Base-by-base conservation (phyloP, 2,888 invertebrate genomes). In the Athalia circularis region DNA sequence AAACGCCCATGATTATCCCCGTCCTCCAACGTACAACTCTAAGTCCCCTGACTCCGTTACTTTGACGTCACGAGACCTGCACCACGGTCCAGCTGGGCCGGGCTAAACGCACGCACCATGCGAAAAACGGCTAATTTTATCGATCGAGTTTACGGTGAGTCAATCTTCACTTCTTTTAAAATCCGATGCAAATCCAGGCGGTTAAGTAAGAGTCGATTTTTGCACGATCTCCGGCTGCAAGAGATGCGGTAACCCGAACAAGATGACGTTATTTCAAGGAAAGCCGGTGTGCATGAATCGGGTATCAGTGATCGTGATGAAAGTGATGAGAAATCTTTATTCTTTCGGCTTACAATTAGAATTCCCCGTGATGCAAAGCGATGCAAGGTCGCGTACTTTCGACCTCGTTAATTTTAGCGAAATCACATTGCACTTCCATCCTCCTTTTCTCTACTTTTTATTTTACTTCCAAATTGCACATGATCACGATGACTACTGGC, bases 21-120 rank as follows among this genome's bases (percentile, higher is more conserved):
- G 6, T 11, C 61, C 1, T 61, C 13, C 61, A 13, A 6, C 13
- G 13, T 61, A n/a, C 52, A 68, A 29, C 7, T 43, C 64, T 29
- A 50, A 29, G 52, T 43, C 50, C 54, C 68, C 68, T 52, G 68
- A 43, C 50, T 43, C 68, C n/a, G 11, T n/a, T 50, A 83, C 29
- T 85, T 86, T 83, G 83, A 83, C 86, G 87, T 84, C 83, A 86
- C 83, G 81, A 83, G 82, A 83, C 29, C 29, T 29, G 29, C 29
- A 29, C 29, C 29, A 2, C 29, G 29, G 29, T 29, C 29, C 29
- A 82, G 81, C 81, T 80, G 82, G 81, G 82, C 82, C 84, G 78
- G 57, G 70, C 43, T 70, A 76, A 29, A 29, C 65, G 59, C 13
- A 52, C n/a, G 59, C 45, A 13, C 65, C 47, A 62, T 61, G 83